Evolutionary conservation across 1,140 invertebrate genomes (phyloP).

Genomic region (Musca domestica): DNA sequence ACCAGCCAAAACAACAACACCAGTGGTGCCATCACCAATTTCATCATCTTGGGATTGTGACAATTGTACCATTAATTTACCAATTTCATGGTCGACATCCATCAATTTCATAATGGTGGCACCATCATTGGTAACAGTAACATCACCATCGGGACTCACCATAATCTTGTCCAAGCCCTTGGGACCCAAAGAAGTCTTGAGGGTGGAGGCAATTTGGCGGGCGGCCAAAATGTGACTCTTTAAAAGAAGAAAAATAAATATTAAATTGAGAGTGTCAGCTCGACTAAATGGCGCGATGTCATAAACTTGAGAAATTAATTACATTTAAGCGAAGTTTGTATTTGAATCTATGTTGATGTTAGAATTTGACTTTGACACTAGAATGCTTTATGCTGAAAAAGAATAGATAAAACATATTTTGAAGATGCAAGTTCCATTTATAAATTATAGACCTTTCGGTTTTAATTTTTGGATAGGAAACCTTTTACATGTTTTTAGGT

Average conservation of each 20-base stretch:
- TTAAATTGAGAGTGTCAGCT: too few relatives aligned
- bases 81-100: constrained; percentile 99
- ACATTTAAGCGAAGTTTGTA: too few relatives aligned
- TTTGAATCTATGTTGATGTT: too few relatives aligned
- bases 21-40: constrained; percentile 99
- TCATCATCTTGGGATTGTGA: constrained; percentile 99
- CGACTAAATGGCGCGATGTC: too few relatives aligned
- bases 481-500: too few relatives aligned
- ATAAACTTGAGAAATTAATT: too few relatives aligned
- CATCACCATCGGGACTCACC: constrained; percentile 94
- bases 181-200: constrained; percentile 94
- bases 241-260: constrained; percentile 39
- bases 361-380: too few relatives aligned
- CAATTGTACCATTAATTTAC: constrained; percentile 96
- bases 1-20: constrained; percentile 85
- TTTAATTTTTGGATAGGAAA: too few relatives aligned
- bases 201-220: constrained; percentile 81
- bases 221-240: constrained; percentile 97
- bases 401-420: too few relatives aligned
- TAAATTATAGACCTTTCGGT: too few relatives aligned
- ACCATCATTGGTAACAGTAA: constrained; percentile 98
- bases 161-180: constrained; percentile 96
- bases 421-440: too few relatives aligned
- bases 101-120: constrained; percentile 98
- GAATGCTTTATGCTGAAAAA: too few relatives aligned